Base-by-base conservation (phyloP, 2,797 vertebrate genomes). In the Smutsia temminckii region DNA sequence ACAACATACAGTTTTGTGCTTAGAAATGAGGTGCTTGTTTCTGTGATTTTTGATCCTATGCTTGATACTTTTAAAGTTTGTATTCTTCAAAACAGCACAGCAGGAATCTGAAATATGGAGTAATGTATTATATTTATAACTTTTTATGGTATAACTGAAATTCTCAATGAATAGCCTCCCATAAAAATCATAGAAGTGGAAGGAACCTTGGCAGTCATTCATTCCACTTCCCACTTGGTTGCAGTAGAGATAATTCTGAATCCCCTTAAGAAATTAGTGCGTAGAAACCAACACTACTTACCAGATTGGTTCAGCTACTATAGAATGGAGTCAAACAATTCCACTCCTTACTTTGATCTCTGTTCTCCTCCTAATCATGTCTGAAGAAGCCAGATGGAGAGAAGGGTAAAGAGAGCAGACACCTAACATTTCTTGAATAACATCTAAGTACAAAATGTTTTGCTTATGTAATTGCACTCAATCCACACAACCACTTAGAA, bases 191-290 rank as follows among this genome's bases (percentile, higher is more conserved):
- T 57, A 78, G 59, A 64, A 86, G 64, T 55, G 7, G 64, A 80
- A 91, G 37, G 85, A n/a, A 63, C 13, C 4, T 57, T 46, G 29
- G 61, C 20, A 3, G 20, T 57, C 74, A 72, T 78, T 88, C 78
- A 74, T 87, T 77, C 93, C 69, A 85, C 61, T 88, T 93, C 12
- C 63, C 21, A 21, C 13, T 89, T 68, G 49, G 55, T 86, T 95
- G 32, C 27, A 57, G 64, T 25, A 89, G 42, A n/a, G 79, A 84
- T 55, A 93, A 89, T 83, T 95, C 91, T 85, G 80, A 96, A 71
- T 80, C 46, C 5, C 68, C 29, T 63, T 91, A 79, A 79, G 63
- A 93, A 69, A 49, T 64, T 23, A 94, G 23, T 86, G 20, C 16
- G 32, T 3, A 89, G 59, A 91, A 69, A 37, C 91, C 69, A 46